Base-by-base conservation (phyloP, 2,888 invertebrate genomes). In the Polietes domitor region DNA sequence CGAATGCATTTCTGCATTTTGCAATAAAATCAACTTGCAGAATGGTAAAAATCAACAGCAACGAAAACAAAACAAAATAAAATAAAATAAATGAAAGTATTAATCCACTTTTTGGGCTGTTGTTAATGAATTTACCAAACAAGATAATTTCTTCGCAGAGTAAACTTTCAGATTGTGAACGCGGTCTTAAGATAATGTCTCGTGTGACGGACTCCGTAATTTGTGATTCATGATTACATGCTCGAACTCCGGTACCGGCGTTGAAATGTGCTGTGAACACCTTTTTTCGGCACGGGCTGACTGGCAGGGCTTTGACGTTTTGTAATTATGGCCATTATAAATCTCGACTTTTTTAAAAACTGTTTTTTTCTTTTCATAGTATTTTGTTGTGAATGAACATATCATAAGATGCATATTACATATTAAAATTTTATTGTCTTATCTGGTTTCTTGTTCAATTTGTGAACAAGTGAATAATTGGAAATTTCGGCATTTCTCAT, bases 51-150 rank as follows among this genome's bases (percentile, higher is more conserved):
- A 75, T 19, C 32, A 32, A 32, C 32, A 32, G 32, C 32, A 32
- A 32, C 3, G 32, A 3, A 80, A 77, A 68, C 73, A 73, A 83
- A 77, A 55, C 2, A 41, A 32, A n/a, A 47, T 2, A 71, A 84
- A 68, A 63, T 73, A 21, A 81, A 76, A 71, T 70, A 81, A 84
- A 81, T 74, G 84, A 84, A 81, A 84, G 78, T 76, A 81, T 79
- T 63, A 76, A 81, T 73, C 43, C 63, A 26, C 47, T 84, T 72
- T 26, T 47, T 37, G 5, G 10, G 47, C n/a, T 50, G 50, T 28
- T 55, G 37, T 53, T 55, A 72, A 72, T 72, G 70, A 74, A 73
- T 74, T 80, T 74, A 5, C n/a, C n/a, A 47, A 47, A 47, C n/a
- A 47, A 47, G 47, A 47, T 47, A 47, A 15, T n/a, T 47, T 47